A percentile compares a stretch with the other conserved stretches of the same genome.
Conservation (phyloP, 2,888 invertebrate genomes). For the Cerastoderma edule region DNA sequence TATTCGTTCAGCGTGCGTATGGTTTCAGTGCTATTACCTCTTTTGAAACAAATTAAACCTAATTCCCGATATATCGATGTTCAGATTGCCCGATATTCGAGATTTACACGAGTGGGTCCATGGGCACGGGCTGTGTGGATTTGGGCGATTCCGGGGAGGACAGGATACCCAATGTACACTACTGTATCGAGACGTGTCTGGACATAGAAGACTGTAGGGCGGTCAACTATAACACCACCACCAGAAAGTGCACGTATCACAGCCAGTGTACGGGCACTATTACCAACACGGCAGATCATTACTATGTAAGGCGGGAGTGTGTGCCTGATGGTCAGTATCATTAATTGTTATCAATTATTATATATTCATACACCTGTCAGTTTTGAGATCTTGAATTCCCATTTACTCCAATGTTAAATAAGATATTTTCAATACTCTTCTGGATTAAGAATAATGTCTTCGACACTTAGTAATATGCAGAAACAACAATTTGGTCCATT, state of each 20-base stretch:
- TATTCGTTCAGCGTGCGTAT: too few species aligned
- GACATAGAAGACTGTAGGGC: conserved; percentile 7
- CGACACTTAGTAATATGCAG: too few species aligned
- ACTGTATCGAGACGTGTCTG: conserved; percentile 14
- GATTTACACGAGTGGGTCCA: background rate
- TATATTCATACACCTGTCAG: too few species aligned
- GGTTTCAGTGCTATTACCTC: too few species aligned
- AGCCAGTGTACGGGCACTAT: background rate
- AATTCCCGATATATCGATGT: too few species aligned
- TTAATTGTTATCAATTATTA: too few species aligned
- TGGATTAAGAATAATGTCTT: too few species aligned
- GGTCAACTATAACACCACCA: background rate
- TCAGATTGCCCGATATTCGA: conserved; percentile 14
- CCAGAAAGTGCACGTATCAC: conserved; percentile 6
- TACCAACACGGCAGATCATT: background rate
- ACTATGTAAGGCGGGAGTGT: background rate
- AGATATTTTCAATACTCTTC: too few species aligned
- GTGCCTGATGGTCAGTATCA: conserved; percentile 1
- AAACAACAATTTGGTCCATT: too few species aligned
- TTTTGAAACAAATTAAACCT: too few species aligned
- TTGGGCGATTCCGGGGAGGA: conserved; percentile 2
- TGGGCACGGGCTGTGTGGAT: background rate
- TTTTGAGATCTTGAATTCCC: too few species aligned
- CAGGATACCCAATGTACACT: background rate
- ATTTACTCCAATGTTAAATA: too few species aligned